phyloP scores from a whole-genome alignment of 2,113 vertebrate genomes.

The Caracal caracal region DNA sequence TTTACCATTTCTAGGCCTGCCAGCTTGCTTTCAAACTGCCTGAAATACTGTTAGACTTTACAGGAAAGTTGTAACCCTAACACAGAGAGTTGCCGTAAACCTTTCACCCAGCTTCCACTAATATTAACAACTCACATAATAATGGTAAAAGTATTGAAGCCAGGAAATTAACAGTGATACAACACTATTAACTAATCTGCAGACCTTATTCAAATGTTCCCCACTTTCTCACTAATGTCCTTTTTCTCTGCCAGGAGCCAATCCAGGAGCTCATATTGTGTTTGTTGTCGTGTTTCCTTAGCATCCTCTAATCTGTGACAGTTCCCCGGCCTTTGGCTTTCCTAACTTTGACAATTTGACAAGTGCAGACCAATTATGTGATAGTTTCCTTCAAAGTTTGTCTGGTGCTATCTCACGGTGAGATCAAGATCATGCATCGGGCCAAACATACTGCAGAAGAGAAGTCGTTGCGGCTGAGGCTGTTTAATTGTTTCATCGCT shows the following conservation, averaged over 20 bases:
- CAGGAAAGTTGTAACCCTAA: neutral
- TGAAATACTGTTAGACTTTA: slow-evolving; percentile 16
- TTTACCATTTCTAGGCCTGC: neutral
- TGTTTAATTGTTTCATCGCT: neutral
- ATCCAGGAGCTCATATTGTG: neutral
- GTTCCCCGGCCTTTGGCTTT: slow-evolving; percentile 7
- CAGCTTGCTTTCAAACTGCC: neutral
- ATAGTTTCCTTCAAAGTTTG: neutral
- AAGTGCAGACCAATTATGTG: neutral
- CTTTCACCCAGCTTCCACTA: neutral
- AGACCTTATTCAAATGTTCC: neutral
- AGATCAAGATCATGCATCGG: neutral
- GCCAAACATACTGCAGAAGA: neutral
- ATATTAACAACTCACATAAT: neutral
- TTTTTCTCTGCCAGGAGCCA: neutral
- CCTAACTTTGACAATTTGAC: neutral
- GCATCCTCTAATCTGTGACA: neutral
- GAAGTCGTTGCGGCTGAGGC: neutral
- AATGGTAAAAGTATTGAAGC: neutral
- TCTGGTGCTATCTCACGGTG: neutral
- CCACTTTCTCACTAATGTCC: neutral
- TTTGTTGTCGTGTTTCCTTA: neutral
- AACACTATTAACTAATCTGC: neutral
- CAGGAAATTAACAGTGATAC: neutral
- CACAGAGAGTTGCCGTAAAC: neutral